Conservation (phyloP, 2,113 vertebrate genomes). For the Craseonycteris thonglongyai region DNA sequence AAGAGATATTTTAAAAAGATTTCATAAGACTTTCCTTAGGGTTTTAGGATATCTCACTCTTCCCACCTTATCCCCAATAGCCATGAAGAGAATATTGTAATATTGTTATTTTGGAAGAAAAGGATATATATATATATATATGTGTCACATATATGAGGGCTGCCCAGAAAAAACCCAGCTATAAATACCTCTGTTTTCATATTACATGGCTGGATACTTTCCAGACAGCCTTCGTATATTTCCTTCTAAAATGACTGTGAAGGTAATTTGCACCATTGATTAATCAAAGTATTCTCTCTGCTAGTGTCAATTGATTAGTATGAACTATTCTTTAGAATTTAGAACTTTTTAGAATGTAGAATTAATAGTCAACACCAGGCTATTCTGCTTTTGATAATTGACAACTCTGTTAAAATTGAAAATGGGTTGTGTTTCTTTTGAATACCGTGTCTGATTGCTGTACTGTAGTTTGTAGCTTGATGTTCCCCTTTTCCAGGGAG, state of each 20-base stretch:
- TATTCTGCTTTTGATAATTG: conserved; percentile 38
- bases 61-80: rapidly evolving
- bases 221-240: too few species aligned
- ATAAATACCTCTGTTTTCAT: too few species aligned
- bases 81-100: not conserved
- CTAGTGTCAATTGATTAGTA: not conserved
- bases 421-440: conserved; percentile 8
- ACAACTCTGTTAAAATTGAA: not conserved
- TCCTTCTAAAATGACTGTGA: not conserved
- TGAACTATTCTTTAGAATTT: not conserved
- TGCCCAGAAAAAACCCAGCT: too few species aligned
- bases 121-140: not conserved
- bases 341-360: not conserved
- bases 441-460: conserved; percentile 40
- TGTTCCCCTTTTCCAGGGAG: conserved; percentile 78
- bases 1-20: not conserved
- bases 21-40: not conserved
- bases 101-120: conserved; percentile 30
- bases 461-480: conserved; percentile 73
- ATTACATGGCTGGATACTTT: too few species aligned
- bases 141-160: too few species aligned
- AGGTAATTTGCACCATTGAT: not conserved
- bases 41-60: not conserved
- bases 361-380: not conserved
- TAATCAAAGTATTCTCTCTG: not conserved